Evolutionary conservation across 1,140 invertebrate species (phyloP).

Genomic region (Eriosoma lanigerum): DNA sequence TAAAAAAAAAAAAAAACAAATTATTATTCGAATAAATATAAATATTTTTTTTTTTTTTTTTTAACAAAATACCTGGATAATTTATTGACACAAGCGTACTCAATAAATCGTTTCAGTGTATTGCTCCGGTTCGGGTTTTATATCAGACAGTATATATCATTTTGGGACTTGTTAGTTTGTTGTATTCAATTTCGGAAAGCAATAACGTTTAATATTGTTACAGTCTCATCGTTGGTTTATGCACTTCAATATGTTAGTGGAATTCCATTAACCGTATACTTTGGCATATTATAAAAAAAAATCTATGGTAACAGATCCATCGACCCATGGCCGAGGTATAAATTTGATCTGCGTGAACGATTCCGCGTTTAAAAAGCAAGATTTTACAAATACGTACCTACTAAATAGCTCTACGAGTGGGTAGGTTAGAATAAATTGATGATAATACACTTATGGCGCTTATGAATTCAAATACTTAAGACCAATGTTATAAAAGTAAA

Average conservation of each 20-base stretch:
- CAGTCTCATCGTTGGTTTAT: neutral
- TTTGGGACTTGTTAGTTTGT: neutral
- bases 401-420: too few relatives aligned
- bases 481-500: too few relatives aligned
- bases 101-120: too few relatives aligned
- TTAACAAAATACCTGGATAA: neutral
- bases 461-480: too few relatives aligned
- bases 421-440: too few relatives aligned
- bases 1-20: too few relatives aligned
- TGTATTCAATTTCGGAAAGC: conserved; percentile 11
- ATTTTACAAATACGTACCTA: too few relatives aligned
- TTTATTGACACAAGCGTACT: neutral
- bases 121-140: neutral
- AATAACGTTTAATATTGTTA: neutral
- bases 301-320: neutral
- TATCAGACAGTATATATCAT: neutral
- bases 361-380: neutral
- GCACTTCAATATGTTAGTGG: neutral
- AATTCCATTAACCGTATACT: conserved; percentile 3
- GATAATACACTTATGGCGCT: too few relatives aligned
- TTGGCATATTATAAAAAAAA: neutral
- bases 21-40: too few relatives aligned
- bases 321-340: neutral
- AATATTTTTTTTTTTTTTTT: too few relatives aligned
- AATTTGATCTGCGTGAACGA: neutral